Conservation (phyloP, 2,797 vertebrate species). For the Tangara arthus region DNA sequence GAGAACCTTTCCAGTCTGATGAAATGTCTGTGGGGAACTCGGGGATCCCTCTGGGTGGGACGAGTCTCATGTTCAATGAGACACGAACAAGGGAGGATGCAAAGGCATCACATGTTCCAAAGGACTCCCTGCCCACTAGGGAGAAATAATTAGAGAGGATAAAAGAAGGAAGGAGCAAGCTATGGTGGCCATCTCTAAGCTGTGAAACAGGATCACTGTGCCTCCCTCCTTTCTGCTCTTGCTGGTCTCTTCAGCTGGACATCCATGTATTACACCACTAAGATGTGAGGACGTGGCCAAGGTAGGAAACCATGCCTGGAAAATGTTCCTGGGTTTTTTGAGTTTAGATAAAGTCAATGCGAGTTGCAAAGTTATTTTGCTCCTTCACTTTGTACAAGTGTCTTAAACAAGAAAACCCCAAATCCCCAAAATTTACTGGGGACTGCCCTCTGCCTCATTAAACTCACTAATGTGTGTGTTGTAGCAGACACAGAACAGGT, state of each 20-base stretch:
- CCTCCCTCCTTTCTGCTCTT: not conserved
- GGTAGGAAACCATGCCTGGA: not conserved
- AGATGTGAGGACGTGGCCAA: not conserved
- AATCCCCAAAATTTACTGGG: not conserved
- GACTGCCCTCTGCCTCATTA: not conserved
- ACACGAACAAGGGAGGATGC: not conserved
- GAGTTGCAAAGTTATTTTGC: not conserved
- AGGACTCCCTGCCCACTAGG: not conserved
- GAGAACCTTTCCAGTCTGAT: not conserved
- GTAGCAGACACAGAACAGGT: not conserved
- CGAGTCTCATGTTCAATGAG: not conserved
- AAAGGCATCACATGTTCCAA: not conserved
- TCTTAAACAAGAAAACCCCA: not conserved
- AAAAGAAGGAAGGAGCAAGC: not conserved
- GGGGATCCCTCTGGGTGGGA: not conserved
- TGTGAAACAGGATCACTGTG: not conserved
- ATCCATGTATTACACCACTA: not conserved
- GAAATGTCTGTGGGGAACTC: not conserved
- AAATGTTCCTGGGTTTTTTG: not conserved
- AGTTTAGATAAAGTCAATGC: rapidly evolving
- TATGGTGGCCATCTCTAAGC: not conserved
- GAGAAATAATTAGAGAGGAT: not conserved
- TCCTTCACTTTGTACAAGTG: not conserved
- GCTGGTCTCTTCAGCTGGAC: not conserved
- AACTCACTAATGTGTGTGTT: not conserved